phyloP scores from a whole-genome alignment of 2,113 vertebrate genomes.

The Ondatra zibethicus region DNA sequence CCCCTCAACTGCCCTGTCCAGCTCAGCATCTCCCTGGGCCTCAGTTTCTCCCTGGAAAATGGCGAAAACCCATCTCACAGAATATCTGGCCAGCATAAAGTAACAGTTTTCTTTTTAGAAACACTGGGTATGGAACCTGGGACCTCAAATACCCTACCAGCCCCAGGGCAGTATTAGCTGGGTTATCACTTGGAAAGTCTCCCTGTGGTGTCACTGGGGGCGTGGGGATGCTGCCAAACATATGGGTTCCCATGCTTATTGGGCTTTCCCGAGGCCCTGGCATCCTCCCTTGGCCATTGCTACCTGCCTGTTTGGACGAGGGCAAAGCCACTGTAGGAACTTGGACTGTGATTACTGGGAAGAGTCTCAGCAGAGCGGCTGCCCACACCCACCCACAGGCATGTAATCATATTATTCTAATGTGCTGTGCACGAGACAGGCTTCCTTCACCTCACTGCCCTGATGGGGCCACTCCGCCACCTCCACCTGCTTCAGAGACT shows the following conservation, averaged over 20 bases:
- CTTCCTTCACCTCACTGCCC: not conserved
- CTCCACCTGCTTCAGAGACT: not conserved
- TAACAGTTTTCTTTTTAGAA: not conserved
- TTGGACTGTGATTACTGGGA: fast-evolving
- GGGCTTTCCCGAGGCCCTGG: not conserved
- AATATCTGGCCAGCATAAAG: not conserved
- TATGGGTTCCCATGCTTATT: not conserved
- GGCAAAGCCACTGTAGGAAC: fast-evolving
- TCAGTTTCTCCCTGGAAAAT: not conserved
- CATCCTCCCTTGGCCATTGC: not conserved
- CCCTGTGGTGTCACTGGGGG: not conserved
- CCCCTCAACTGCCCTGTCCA: not conserved
- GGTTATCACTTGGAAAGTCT: not conserved
- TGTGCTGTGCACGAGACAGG: too few species aligned
- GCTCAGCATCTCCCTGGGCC: not conserved
- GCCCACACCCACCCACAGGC: not conserved
- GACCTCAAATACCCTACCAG: not conserved
- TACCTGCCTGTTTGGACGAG: not conserved
- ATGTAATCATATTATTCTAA: too few species aligned
- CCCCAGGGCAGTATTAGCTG: not conserved
- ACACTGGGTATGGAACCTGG: not conserved
- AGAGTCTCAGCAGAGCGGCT: fast-evolving
- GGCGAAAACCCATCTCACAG: not conserved
- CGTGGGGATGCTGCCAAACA: not conserved
- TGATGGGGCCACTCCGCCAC: too few species aligned